These are phyloP conservation scores for Phlogophora meticulosa DNA, from an alignment of 2,888 invertebrate species.

Conservation along the genomic window DNA sequence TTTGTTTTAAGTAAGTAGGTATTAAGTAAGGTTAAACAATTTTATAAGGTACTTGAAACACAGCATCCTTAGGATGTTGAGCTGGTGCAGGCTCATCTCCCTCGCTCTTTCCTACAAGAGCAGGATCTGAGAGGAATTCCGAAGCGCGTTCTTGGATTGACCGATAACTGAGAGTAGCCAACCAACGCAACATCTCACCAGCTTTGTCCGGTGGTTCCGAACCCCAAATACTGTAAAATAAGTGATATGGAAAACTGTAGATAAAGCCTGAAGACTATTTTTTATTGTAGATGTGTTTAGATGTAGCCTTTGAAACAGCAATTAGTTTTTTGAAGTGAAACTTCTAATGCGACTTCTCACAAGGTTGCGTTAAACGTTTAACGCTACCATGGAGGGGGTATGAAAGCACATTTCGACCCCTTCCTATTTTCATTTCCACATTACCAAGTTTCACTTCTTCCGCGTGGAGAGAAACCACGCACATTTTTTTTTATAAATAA, in stretches of 20 bases:
- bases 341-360: too few relatives aligned
- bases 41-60: conserved; percentile 77
- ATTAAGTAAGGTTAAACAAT: too few relatives aligned
- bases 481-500: too few relatives aligned
- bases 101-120: conserved; percentile 71
- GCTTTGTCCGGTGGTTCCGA: conserved; percentile 78
- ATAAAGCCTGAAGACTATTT: neutral
- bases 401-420: too few relatives aligned
- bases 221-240: conserved; percentile 79
- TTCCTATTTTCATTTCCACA: too few relatives aligned
- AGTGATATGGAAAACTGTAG: conserved; percentile 24
- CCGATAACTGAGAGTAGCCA: conserved; percentile 85
- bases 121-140: conserved; percentile 74
- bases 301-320: neutral
- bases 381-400: too few relatives aligned
- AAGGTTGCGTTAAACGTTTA: too few relatives aligned
- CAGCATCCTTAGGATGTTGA: conserved; percentile 80
- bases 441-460: too few relatives aligned
- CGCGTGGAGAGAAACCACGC: too few relatives aligned
- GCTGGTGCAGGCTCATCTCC: conserved; percentile 68
- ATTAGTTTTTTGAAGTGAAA: too few relatives aligned
- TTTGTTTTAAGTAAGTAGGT: too few relatives aligned
- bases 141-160: conserved; percentile 77
- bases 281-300: neutral
- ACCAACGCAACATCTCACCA: conserved; percentile 83